Evolutionary conservation across 2,113 vertebrate species (phyloP).

Genomic region (Carollia perspicillata): DNA sequence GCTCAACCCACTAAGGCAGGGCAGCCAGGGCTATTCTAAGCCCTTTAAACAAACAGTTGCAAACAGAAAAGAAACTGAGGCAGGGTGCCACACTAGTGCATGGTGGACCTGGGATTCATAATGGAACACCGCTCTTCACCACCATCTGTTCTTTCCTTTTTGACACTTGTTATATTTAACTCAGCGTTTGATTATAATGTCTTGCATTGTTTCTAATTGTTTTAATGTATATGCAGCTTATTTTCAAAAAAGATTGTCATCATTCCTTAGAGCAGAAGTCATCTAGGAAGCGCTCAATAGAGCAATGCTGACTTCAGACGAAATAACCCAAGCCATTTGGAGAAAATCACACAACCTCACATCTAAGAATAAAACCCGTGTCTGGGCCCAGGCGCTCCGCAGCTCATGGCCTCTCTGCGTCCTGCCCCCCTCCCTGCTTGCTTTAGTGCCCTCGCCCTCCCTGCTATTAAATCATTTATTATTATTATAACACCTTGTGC

Average conservation of each 20-base stretch:
- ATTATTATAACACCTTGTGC: conserved; percentile 65
- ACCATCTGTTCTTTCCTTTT: neutral
- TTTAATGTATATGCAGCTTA: conserved; percentile 8
- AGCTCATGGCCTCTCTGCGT: neutral
- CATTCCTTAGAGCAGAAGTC: neutral
- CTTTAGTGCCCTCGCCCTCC: conserved; percentile 36
- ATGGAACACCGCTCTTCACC: neutral
- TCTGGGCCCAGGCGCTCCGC: neutral
- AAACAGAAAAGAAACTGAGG: neutral
- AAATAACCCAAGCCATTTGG: neutral
- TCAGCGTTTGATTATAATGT: neutral
- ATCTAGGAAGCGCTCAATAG: neutral
- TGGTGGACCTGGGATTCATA: neutral
- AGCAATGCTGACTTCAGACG: neutral
- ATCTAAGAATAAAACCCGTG: neutral
- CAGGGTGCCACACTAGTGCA: neutral
- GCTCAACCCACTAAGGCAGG: no score
- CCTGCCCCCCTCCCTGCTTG: neutral
- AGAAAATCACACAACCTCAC: neutral
- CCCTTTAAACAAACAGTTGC: neutral
- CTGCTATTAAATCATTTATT: conserved; percentile 69
- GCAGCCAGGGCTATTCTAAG: neutral
- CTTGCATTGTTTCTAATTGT: conserved; percentile 14
- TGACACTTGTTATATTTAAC: neutral
- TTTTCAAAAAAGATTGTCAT: conserved; percentile 37